Evolutionary conservation across 2,888 invertebrate species (phyloP), one percentile per base, ranked within the genome.

Genomic region (Troides helena): DNA sequence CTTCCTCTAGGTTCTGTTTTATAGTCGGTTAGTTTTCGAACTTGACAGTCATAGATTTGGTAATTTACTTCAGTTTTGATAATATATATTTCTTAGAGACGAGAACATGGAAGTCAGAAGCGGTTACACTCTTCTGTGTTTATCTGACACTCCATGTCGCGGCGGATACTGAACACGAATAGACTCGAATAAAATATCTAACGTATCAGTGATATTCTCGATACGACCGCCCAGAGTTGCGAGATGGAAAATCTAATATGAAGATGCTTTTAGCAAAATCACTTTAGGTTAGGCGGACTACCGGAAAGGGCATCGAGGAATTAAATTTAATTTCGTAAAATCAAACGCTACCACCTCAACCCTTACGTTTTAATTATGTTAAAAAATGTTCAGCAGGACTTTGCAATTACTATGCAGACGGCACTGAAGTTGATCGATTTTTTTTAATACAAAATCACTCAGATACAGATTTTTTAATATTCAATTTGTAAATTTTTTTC

Each of bases 221-320:
- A 85, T 88, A 85, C 86, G 83, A 86, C 83, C 81, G 78, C 77
- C 75, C 83, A 86, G 81, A 86, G 85, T 87, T 85, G 87, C 83
- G 81, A 83, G 84, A 85, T 87, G 84, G 87, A 84, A 87, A 89
- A 90, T 90, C 89, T 90, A 91, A 91, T 90, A 91, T 91, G 90
- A 89, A 91, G 91, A 89, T 89, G 85, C 80, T 88, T 90, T 88
- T 85, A 88, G 90, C 82, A 83, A 88, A 89, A 87, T 87, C 83
- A 80, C 78, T 79, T 75, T 80, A 77, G 75, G 80, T 83, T 78
- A 80, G 85, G 84, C 80, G 80, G 79, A 50, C 75, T 84, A 81
- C 67, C 53, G 14, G 46, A 46, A 46, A 46, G 46, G 3, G 1
- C 14, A 46, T 46, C 12, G 46, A 46, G 46, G 1, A 14, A 46